Base-by-base conservation (phyloP, 2,113 vertebrate species). In the Accipiter virgatus region DNA sequence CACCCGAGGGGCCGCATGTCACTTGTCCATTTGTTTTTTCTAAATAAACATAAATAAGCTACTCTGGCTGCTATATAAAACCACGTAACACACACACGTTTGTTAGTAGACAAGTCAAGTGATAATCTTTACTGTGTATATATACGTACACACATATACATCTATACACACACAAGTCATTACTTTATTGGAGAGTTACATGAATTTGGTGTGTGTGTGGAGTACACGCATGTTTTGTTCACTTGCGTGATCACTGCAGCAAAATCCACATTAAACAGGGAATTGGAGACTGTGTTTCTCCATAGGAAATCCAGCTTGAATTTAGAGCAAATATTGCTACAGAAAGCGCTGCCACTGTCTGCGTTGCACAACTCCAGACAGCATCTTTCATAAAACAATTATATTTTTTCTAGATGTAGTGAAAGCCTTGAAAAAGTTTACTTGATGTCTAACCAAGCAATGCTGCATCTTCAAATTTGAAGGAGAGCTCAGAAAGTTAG, bases 401-500 rank as follows among this genome's bases (percentile, higher is more conserved):
- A 89, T 81, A 93, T 95, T 93, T 95, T 93, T 89, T 90, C 93
- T 91, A 95, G 80, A 97, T 45, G 75, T 47, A 97, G 90, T 90
- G 93, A 97, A 97, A 97, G 95, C 97, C 96, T 93, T 97, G 88
- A 97, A 97, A 98, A 98, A 98, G 98, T 98, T 98, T 98, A 97
- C 97, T 98, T 98, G 97, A 95, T 98, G 93, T 97, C 97, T 98
- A 98, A 97, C 97, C 95, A 98, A 98, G 97, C 97, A 98, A 96
- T 53, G 55, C 89, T 97, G 97, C 94, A 94, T 97, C 97, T 98
- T 98, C 96, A 95, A 70, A 98, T 98, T 95, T 98, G 97, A 98
- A 98, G 98, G 98, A 97, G 97, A 98, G 96, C 97, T 98, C 96
- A 86, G 95, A 98, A 98, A 98, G 98, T 98, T 98, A 96, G 81